Evolutionary conservation across 2,888 invertebrate species (phyloP), one percentile per base, ranked within the genome.

Genomic region (Trissolcus brochymenae): DNA sequence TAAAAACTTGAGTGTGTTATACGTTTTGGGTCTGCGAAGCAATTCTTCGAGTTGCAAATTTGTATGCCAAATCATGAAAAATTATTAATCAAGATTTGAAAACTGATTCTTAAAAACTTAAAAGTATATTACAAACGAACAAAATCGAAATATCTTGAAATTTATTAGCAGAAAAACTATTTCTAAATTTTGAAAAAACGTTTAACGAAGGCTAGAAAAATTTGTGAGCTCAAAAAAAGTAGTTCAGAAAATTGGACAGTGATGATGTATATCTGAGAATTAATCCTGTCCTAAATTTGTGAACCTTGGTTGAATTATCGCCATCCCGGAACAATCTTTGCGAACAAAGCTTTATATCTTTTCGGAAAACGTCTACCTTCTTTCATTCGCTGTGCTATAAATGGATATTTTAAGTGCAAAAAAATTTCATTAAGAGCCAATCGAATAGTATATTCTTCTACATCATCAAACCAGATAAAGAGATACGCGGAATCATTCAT

Each of bases 301-400:
- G 56, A 21, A 50, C 54, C 19, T 41, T 41, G 13, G 41, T 49
- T 57, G 51, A 57, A 57, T 66, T 66, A 66, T 66, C 57, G 25
- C 43, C 51, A 29, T 41, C 40, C 57, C 25, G 57, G 50, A 66
- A 54, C 35, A 49, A 66, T 66, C 56, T 66, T 25, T 0, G 11
- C 41, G 56, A 56, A 66, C 56, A 66, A 56, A 56, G 35, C 50
- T 56, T 66, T 66, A 56, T 56, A 35, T 49, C 62, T 53, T 62
- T 14, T 35, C n/a, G 14, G n/a, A 21, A 25, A 54, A 62, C 41
- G 62, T 53, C 21, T 14, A 40, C 6, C 53, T 62, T 13, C 21
- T 62, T 53, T 53, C 40, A 50, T 53, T 40, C 14, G 9, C 14
- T 19, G 14, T 0, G 51, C 51, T 17, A 7, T 14, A 46, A 13